Evolutionary conservation across 2,888 invertebrate genomes (phyloP), one percentile per base, ranked within the genome.

Genomic region (Apomyelois bistriatella): DNA sequence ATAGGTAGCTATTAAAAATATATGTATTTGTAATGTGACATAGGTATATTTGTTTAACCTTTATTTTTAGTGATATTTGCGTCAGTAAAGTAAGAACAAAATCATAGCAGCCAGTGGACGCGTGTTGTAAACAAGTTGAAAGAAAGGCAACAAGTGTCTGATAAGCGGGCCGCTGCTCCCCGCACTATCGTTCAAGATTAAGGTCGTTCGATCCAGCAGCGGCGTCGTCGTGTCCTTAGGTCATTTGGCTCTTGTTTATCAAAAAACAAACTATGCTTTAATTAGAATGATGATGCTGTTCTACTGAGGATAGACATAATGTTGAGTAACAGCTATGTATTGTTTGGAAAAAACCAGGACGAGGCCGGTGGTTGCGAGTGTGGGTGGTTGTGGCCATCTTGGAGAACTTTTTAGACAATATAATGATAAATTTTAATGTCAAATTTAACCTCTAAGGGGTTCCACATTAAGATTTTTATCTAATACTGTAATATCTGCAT

Each of bases 181-280:
- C 59, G 58, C 73, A 76, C 76, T 85, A 88, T 87, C 88, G 87
- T 88, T 89, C 89, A 89, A 89, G 89, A 86, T 79, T 85, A 87
- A 88, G 89, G 89, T 83, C 87, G 68, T 66, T 62, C 70, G 69
- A 67, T 71, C 75, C 74, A 75, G 62, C 66, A n/a, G n/a, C n/a
- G n/a, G n/a, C n/a, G n/a, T n/a, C n/a, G 66, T 66, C 60, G 62
- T 68, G 60, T 62, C 64, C 61, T 68, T 62, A 68, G 63, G 66
- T 68, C 64, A 57, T 53, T 60, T 47, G 28, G 54, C 50, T 48
- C 47, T 40, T 38, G 47, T 47, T 51, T 51, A 47, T 54, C 38
- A 10, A 32, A 22, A 36, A 37, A 35, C 30, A 40, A 49, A 48
- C 16, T 28, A 22, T 16, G 2, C 22, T 53, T 17, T 30, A 56